Percentiles rank a stretch among this genome's conserved stretches.
Evolutionary conservation across 2,888 invertebrate species (phyloP).

Genomic region (Amblyjoppa proteus): DNA sequence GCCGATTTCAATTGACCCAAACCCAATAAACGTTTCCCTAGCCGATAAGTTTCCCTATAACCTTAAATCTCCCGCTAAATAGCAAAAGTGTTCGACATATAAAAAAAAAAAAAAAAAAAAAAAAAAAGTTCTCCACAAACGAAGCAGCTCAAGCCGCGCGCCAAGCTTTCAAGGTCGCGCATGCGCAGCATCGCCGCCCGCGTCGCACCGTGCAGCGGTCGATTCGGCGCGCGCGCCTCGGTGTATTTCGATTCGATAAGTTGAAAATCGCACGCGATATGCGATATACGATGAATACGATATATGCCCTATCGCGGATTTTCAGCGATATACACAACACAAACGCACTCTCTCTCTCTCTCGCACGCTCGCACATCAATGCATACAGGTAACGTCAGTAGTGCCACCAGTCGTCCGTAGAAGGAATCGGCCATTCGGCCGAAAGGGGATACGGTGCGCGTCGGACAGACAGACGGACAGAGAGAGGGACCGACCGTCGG

Average conservation of each 20-base stretch:
- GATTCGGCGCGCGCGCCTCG: not conserved
- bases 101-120: not conserved
- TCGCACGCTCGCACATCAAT: not conserved
- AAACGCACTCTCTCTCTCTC: not conserved
- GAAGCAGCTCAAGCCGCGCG: not conserved
- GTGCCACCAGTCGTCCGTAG: slow-evolving; percentile 64
- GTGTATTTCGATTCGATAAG: slow-evolving; percentile 44
- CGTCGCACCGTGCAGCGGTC: not conserved
- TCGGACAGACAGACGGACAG: slow-evolving; percentile 53
- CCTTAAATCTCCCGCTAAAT: no score
- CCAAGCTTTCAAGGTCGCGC: slow-evolving; percentile 21
- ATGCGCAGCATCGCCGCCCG: not conserved
- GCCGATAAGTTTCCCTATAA: no score
- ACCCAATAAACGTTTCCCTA: no score
- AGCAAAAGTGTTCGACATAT: not conserved
- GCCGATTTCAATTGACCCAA: no score
- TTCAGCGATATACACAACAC: not conserved
- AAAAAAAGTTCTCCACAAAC: not conserved
- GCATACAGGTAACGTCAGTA: slow-evolving; percentile 10
- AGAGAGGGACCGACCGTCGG: slow-evolving; percentile 55
- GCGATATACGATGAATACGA: slow-evolving; percentile 37
- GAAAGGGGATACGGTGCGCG: slow-evolving; percentile 59
- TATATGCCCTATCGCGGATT: slow-evolving; percentile 2
- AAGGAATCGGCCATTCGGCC: slow-evolving; percentile 61
- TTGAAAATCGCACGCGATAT: slow-evolving; percentile 24